Base-by-base conservation (phyloP, 2,797 vertebrate species). In the Notamacropus eugenii region DNA sequence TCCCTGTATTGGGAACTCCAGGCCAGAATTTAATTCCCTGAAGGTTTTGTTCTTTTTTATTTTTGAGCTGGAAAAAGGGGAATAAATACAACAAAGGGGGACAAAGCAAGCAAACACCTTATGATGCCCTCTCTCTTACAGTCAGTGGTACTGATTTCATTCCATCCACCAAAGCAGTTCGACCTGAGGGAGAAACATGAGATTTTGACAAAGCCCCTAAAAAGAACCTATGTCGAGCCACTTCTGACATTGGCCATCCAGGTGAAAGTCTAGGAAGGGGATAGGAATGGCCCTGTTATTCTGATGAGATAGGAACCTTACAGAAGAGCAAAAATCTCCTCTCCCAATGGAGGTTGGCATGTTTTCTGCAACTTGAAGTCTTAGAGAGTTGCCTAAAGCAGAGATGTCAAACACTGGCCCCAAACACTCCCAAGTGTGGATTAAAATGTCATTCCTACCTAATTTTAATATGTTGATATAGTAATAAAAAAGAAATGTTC, bases 21-120 rank as follows among this genome's bases (percentile, higher is more conserved):
- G 50, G 52, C 50, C 91, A 97, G 92, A 93, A 96, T 95, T 93
- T 52, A 55, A 67, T 90, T 91, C 12, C 74, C 54, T 95, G 50
- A 93, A 55, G 46, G 58, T 97, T 92, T 91, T 93, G 93, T 5
- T 67, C 40, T 82, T 40, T 24, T 82, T 82, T 46, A 40, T 24
- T 82, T 82, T 46, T 11, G 90, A 95, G 58, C 4, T 57, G 22
- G 22, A 22, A 93, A 93, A 90, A 96, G 2, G 57, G 57, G 9
- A 34, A 13, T 95, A 96, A 95, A 90, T 50, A 92, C 95, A 96
- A 52, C 46, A 95, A 91, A 96, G 54, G 1, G 2, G 14, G 0
- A 52, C 62, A 74, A 14, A 55, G 62, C 94, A 91, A 55, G 34
- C 82, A 94, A 87, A 55, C 46, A 50, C 91, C 74, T 62, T 55